phyloP scores from a whole-genome alignment of 2,113 vertebrate species.

The Periophthalmodon schlosseri region DNA sequence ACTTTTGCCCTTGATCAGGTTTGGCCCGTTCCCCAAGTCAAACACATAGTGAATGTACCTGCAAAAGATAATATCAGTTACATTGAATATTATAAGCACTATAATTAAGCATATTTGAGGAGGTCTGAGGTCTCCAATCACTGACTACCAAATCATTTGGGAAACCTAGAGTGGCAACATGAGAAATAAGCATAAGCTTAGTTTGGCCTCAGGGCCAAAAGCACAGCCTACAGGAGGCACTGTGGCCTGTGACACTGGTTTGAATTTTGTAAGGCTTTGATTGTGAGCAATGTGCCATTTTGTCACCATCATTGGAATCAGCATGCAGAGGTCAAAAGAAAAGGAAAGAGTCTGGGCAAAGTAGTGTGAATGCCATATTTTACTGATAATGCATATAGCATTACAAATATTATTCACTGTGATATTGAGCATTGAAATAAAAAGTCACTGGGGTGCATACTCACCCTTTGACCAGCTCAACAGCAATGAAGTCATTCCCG shows the following conservation, averaged over 20 bases:
- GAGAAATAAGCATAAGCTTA: neutral
- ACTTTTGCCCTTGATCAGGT: conserved; percentile 97
- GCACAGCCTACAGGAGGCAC: neutral
- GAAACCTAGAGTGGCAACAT: neutral
- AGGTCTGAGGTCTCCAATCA: neutral
- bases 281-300: neutral
- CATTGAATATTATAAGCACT: neutral
- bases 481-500: conserved; percentile 92
- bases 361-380: neutral
- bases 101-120: neutral
- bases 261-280: neutral
- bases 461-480: conserved; percentile 97
- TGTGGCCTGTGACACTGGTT: no score
- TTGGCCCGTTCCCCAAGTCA: conserved; percentile 95
- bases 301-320: no score
- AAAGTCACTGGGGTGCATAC: conserved; percentile 6
- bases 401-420: neutral
- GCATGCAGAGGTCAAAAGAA: no score
- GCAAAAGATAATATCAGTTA: conserved; percentile 6
- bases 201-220: neutral
- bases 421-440: neutral
- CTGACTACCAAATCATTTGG: no score
- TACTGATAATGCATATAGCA: neutral
- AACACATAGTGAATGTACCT: conserved; percentile 99
- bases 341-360: neutral